Conservation (phyloP, 2,888 invertebrate species). For the Lochmaea crataegi region DNA sequence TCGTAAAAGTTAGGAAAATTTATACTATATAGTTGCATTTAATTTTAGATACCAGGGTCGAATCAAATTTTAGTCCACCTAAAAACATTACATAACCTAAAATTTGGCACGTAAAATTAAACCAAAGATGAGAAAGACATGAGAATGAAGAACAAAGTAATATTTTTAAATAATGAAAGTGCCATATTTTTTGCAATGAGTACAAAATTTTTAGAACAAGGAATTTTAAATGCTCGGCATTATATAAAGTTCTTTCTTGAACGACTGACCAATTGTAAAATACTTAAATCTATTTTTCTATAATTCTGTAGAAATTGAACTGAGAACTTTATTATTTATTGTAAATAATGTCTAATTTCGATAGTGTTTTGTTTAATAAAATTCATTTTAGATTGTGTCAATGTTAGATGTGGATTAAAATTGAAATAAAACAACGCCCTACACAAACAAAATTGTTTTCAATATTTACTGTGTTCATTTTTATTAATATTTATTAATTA, state of each 20-base stretch:
- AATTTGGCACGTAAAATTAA: neutral
- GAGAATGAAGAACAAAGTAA: too few relatives aligned
- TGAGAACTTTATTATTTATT: too few relatives aligned
- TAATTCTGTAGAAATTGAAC: neutral
- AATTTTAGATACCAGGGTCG: conserved; percentile 41
- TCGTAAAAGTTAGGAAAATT: conserved; percentile 55
- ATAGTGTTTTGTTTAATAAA: neutral
- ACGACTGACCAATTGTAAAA: neutral
- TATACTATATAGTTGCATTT: conserved; percentile 53
- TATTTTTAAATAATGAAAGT: neutral
- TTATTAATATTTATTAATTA: conserved; percentile 48
- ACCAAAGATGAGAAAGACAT: neutral
- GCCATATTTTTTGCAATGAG: neutral
- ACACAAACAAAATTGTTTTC: conserved; percentile 38
- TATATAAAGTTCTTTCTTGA: neutral
- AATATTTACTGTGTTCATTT: conserved; percentile 53
- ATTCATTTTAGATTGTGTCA: neutral
- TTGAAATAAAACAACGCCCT: neutral
- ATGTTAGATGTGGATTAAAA: neutral
- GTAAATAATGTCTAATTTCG: neutral
- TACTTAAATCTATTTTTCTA: neutral
- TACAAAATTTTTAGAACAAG: neutral
- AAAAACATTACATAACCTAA: neutral
- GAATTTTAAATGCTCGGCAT: neutral
- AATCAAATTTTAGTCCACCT: neutral